Percentiles rank a stretch among this genome's conserved stretches.
Conservation (phyloP, 1,140 invertebrate species). For the Oedothorax gibbosus region DNA sequence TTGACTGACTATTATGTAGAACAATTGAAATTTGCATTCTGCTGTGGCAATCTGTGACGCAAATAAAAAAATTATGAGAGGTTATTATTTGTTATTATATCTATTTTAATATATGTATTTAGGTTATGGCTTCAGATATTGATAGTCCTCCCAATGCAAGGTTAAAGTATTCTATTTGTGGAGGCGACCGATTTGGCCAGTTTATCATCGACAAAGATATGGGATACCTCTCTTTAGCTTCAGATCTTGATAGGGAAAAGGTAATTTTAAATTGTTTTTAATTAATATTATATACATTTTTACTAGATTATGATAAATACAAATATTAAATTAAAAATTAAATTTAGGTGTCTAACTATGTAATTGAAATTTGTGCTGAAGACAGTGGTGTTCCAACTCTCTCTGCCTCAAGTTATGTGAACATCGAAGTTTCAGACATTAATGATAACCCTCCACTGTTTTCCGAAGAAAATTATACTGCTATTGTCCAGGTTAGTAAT, state of each 20-base stretch:
- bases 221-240: conserved; percentile 92
- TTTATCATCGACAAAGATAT: conserved; percentile 88
- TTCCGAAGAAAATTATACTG: conserved; percentile 81
- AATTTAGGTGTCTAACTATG: conserved; percentile 76
- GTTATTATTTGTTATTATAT: not conserved
- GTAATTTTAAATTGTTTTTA: conserved; percentile 77
- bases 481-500: conserved; percentile 88
- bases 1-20: too few relatives aligned
- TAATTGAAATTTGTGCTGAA: conserved; percentile 81
- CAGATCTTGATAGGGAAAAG: conserved; percentile 91
- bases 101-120: not conserved
- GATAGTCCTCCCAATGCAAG: conserved; percentile 95
- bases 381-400: conserved; percentile 83
- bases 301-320: not conserved
- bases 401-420: conserved; percentile 80
- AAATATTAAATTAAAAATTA: too few relatives aligned
- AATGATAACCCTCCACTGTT: conserved; percentile 84
- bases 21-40: too few relatives aligned
- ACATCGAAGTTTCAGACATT: conserved; percentile 85
- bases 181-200: conserved; percentile 69
- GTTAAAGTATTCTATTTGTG: conserved; percentile 63
- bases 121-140: conserved; percentile 95
- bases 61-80: not conserved
- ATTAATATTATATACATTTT: too few relatives aligned
- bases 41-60: not conserved